Base-by-base conservation (phyloP, 1,140 invertebrate species). In the Bombus difficillimus region DNA sequence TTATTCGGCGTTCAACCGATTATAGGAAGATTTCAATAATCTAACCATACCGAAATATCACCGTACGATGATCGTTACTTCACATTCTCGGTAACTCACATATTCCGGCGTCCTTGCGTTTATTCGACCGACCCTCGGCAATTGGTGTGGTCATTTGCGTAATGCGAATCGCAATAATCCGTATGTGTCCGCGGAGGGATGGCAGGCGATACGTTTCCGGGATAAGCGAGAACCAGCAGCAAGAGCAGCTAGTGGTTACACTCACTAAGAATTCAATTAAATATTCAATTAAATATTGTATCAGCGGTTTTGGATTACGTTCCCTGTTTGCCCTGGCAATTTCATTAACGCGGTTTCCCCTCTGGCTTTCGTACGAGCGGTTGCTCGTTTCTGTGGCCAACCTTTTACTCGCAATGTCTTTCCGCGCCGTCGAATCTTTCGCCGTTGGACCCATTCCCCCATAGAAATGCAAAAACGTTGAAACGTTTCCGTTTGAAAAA, bases 221-320 rank as follows among this genome's bases (percentile, higher is more conserved):
- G 64, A 37, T 39, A 28, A 32, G 47, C 47, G 47, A 53, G 47
- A 53, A 53, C 47, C 47, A 37, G 57, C 25, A 34, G 34, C 47
- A 57, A 25, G 15, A 77, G 43, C 71, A 83, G 28, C 39, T 53
- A 74, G 69, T 57, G 84, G 80, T 77, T 82, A 72, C 74, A 78
- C 64, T 75, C 77, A 71, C 89, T 93, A 93, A 94, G 91, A 93
- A 93, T 93, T 92, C 89, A 90, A 92, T 93, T 94, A 92, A 94
- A 93, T 93, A 93, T 93, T 92, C 89, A 90, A 92, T 93, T 93
- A 93, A 94, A 93, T 94, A 92, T 92, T 93, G 89, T 89, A 93
- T 92, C 87, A 91, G 88, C 78, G 83, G 84, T 85, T 86, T 88
- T 80, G 87, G 77, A 87, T 91, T 86, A 85, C 81, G 85, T 75